Percentiles rank a stretch among this genome's conserved stretches.
Conservation (phyloP, 2,797 vertebrate species). For the Podarcis lilfordi region DNA sequence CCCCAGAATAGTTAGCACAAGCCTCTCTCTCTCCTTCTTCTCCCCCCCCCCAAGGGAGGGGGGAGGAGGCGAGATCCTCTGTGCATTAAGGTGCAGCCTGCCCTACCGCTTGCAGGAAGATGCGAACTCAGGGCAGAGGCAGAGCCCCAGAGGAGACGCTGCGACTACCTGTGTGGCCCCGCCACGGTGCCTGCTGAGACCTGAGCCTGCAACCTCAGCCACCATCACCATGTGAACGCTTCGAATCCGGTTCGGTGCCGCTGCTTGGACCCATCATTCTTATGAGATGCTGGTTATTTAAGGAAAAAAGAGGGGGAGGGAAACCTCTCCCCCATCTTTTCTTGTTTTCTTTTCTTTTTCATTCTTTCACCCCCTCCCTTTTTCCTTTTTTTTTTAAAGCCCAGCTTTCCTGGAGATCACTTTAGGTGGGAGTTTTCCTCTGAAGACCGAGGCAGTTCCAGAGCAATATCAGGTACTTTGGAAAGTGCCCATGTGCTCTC, state of each 20-base stretch:
- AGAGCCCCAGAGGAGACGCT: conserved; percentile 61
- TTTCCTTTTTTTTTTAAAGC: not conserved
- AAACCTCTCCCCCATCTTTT: not conserved
- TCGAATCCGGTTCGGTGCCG: conserved; percentile 48
- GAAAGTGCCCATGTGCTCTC: conserved; percentile 58
- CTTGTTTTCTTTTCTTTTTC: not conserved
- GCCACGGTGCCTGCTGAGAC: conserved; percentile 76
- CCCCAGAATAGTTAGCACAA: conserved; percentile 36
- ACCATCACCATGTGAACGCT: conserved; percentile 61
- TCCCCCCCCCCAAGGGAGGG: not conserved
- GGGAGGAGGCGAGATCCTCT: conserved; percentile 7
- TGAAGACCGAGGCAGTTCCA: conserved; percentile 49
- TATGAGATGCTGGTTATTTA: not conserved
- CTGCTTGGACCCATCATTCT: conserved; percentile 18
- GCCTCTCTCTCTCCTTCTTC: not conserved
- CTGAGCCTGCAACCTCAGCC: conserved; percentile 48
- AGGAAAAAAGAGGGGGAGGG: not conserved
- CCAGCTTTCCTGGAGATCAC: conserved; percentile 34
- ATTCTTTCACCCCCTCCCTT: not conserved
- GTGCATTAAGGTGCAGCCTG: conserved; percentile 51
- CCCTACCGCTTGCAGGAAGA: conserved; percentile 72
- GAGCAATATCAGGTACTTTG: conserved; percentile 71
- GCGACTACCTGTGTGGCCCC: conserved; percentile 95
- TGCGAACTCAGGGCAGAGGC: conserved; percentile 76
- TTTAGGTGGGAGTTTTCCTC: conserved; percentile 26